Base-by-base conservation (phyloP, 2,113 vertebrate genomes). In the Myotis brandtii region DNA sequence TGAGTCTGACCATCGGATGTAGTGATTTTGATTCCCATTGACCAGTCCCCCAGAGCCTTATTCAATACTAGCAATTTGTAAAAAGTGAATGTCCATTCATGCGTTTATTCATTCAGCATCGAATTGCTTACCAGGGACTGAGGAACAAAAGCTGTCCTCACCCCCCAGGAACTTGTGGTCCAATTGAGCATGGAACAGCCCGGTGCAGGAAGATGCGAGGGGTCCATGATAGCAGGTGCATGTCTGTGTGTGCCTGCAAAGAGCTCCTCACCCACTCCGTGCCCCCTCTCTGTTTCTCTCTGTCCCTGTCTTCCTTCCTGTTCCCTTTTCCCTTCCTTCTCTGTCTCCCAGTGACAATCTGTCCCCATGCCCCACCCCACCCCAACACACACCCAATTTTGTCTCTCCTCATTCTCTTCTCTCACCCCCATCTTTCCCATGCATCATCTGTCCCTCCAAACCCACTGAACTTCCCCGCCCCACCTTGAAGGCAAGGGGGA, bases 211-310 rank as follows among this genome's bases (percentile, higher is more conserved):
- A 59, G 56, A 16, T 1, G 6, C 11, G 48, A 32, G 30, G 30
- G 20, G 3, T 17, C 21, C 32, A 18, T 3, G 3, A 3, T 1
- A 0, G 0, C 1, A 6, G 64, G 21, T 1, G 2, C 3, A 0
- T 5, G 9, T 40, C 48, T 79, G 7, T 25, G 1, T 25, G 34
- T 34, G 7, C 6, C 18, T 27, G 52, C 23, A 32, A 25, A 50
- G 32, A 25, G 13, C 30, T 12, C 2, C 17, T 20, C 30, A 6
- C 12, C 11, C 7, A 27, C 4, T n/a, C 30, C 0, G 0, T 1
- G 5, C 4, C 16, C 62, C 37, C 9, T 1, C 4, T 54, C 62
- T 30, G 21, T 1, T 69, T 30, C 70, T 56, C 37, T 69, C 52
- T n/a, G 13, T 43, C 27, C 66, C 75, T 48, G 11, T n/a, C 30